Base-by-base conservation (phyloP, 2,888 invertebrate genomes). In the Philopedon plagiatum region DNA sequence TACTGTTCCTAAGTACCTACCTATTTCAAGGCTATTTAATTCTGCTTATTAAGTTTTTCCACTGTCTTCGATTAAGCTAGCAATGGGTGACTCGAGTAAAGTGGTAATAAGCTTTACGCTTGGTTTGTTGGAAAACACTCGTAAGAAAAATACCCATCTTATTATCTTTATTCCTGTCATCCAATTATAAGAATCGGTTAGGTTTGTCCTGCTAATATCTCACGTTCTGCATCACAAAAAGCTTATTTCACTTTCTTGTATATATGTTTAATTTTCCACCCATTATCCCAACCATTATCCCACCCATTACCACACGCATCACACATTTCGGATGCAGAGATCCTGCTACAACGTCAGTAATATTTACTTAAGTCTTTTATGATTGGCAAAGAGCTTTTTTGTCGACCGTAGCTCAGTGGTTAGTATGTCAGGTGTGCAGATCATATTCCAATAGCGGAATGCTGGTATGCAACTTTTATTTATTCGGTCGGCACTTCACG, bases 191-290 rank as follows among this genome's bases (percentile, higher is more conserved):
- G 60, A 41, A 49, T 60, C 67, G 67, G 60, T 67, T 67, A 67
- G 60, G 46, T 58, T 44, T 49, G 29, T 23, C 56, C 61, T 68
- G 41, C 61, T 61, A 68, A 69, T 64, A 13, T n/a, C 9, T 54
- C 54, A 51, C 54, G 19, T 63, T 57, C 54, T 63, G 63, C 69
- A 69, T 62, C 69, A 61, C 46, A 62, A 66, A 23, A 29, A 49
- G 56, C 54, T 56, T 62, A 4, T 60, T 23, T 11, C 39, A 46
- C 62, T 46, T n/a, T 15, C 1, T 41, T 41, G 41, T 41, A 18
- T 32, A 18, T 18, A 41, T 41, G 19, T 44, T 44, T 9, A 44
- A 44, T 3, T 44, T 19, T 44, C 15, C 44, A 44, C 19, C 9
- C 44, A 44, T 44, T 18, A 44, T 39, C 3, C 7, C 4, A 34